Base-by-base conservation (phyloP, 2,797 vertebrate species). In the Hafferia zeledoni region DNA sequence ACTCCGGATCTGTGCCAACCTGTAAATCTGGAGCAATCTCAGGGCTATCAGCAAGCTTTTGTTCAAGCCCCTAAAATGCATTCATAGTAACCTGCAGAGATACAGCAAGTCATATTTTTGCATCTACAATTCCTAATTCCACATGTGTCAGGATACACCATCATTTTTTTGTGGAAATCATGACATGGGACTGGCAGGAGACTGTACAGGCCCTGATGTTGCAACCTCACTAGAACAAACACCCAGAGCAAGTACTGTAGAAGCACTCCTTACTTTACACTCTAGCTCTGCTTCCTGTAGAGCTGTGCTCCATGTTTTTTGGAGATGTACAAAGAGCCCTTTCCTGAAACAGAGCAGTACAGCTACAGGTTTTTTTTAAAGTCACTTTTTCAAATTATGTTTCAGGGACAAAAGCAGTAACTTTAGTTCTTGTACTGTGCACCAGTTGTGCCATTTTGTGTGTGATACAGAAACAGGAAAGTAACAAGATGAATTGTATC, bases 391-490 rank as follows among this genome's bases (percentile, higher is more conserved):
- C 33, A 82, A 47, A 46, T 83, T 17, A 68, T 50, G 27, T 76
- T 60, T 94, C 76, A 64, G 72, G 57, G n/a, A 59, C 41, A 94
- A 93, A 83, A 76, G 50, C 19, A 85, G 56, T 83, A 89, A 50
- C 39, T 74, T 79, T 41, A 19, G 3, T 46, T 92, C 33, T 37
- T 78, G 22, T 56, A 22, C 3, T 43, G 28, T 57, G 82, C 3
- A 60, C 8, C 35, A 77, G 30, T 18, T 84, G 50, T 76, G 28
- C 25, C 31, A 56, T 67, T 88, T 93, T 67, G 12, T 43, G 28
- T 83, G 19, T 31, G 41, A 63, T 89, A 83, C 10, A 78, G 49
- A 74, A 80, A 47, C 18, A 72, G 9, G 18, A 67, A 85, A 67
- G 23, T 22, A 92, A 82, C 83, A 80, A 63, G 28, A 61, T 18